Evolutionary conservation across 2,797 vertebrate genomes (phyloP).

Genomic region (Champsocephalus gunnari): DNA sequence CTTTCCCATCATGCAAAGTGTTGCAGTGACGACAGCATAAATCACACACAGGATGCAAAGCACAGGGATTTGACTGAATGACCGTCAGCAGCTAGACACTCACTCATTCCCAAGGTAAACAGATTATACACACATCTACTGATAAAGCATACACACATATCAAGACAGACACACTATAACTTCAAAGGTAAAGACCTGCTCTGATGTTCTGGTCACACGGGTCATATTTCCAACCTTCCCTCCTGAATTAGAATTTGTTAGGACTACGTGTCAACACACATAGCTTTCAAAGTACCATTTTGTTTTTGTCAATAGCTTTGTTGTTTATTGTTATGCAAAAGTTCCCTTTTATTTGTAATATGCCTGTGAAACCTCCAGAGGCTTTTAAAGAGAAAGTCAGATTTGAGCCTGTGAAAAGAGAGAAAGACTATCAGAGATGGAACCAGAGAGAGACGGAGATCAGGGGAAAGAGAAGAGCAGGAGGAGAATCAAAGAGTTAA

Average conservation of each 20-base stretch:
- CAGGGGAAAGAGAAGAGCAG: slow-evolving; percentile 23
- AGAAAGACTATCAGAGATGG: slow-evolving; percentile 5
- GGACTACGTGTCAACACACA: background rate
- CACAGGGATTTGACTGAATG: background rate
- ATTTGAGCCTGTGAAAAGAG: background rate
- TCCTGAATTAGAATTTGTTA: background rate
- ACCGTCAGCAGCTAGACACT: background rate
- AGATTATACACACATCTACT: background rate
- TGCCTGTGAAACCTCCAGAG: background rate
- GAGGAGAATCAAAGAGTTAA: slow-evolving; percentile 17
- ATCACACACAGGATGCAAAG: slow-evolving; percentile 25
- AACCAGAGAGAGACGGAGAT: background rate
- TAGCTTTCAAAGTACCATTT: background rate
- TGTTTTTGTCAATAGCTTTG: background rate
- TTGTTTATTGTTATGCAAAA: background rate
- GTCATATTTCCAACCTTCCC: background rate
- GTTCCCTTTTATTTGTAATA: background rate
- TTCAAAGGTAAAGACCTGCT: background rate
- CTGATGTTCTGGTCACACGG: background rate
- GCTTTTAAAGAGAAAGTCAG: slow-evolving; percentile 4
- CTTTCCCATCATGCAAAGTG: slow-evolving; percentile 56
- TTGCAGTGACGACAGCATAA: slow-evolving; percentile 57
- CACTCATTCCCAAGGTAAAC: background rate
- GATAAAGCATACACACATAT: background rate
- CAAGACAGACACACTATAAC: background rate